A percentile compares a stretch with the other conserved stretches of the same genome.
These are phyloP conservation scores for Xiphorhynchus elegans DNA, from an alignment of 2,113 vertebrate species.

Conservation along the genomic window DNA sequence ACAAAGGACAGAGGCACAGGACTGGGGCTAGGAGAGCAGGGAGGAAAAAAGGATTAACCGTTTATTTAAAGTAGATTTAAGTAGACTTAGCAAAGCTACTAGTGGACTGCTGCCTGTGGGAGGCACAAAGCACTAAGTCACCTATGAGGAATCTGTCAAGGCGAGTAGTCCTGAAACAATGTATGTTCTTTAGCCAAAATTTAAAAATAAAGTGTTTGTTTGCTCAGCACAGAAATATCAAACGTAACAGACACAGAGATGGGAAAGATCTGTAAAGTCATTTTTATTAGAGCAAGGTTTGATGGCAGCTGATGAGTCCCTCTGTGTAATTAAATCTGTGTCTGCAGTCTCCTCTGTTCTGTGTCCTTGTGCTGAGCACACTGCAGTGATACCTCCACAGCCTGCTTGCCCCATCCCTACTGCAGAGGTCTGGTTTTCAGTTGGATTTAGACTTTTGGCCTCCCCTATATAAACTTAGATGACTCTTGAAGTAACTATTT, in stretches of 20 bases:
- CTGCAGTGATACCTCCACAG: neutral
- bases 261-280: neutral
- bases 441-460: neutral
- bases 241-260: neutral
- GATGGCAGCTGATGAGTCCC: neutral
- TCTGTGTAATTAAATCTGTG: neutral
- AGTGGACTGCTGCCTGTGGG: neutral
- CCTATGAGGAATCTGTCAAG: neutral
- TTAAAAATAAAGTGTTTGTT: neutral
- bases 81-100: neutral
- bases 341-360: neutral
- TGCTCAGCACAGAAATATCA: neutral
- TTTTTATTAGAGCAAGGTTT: neutral
- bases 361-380: neutral
- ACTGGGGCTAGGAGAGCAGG: neutral
- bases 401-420: neutral
- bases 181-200: neutral
- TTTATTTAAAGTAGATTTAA: neutral
- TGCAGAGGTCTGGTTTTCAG: neutral
- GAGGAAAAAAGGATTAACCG: neutral
- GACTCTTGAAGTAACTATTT: neutral
- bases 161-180: neutral
- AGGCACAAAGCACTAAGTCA: neutral
- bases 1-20: neutral
- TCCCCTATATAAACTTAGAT: neutral